Evolutionary conservation across 2,888 invertebrate genomes (phyloP), one percentile per base, ranked within the genome.

Genomic region (Philereme transversata): DNA sequence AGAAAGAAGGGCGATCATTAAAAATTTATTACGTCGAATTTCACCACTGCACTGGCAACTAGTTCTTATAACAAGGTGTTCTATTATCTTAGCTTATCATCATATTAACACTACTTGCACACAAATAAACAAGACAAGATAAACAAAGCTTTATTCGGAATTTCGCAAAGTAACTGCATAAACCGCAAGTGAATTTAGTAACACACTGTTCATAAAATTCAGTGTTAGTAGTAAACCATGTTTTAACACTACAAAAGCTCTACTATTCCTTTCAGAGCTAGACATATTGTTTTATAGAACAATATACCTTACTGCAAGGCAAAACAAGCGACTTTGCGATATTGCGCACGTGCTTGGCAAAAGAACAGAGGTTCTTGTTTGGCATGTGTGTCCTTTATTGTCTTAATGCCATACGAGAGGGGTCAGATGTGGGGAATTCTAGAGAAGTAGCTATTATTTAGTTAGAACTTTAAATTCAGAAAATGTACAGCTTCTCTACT

Each of bases 271-370:
- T 38, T 45, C 58, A 56, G 49, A 52, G 49, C 59, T 52, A 34
- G 53, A 36, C 34, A 7, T 22, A 44, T 57, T 60, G 55, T 61
- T 58, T 44, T 11, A 58, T 10, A 61, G 51, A 58, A 64, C 61
- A 64, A 61, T 56, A 45, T 45, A 57, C 58, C 56, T 64, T 64
- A 61, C 58, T 64, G 51, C 61, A 34, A 34, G n/a, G 47, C 35
- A 51, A 58, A 58, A 60, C 60, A 57, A 57, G 54, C 55, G 36
- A 51, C 59, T 62, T 58, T 62, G 41, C 51, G 52, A 56, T 63
- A 56, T 52, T 34, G 44, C 46, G 47, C 55, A 55, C 51, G 62
- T 51, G 47, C 50, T 46, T 47, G 5, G 58, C 48, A 36, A 48
- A 58, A 58, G 48, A 55, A 62, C 51, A 62, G 51, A 47, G 62